Base-by-base conservation (phyloP, 2,797 vertebrate species). In the Yasuhikotakia modesta region DNA sequence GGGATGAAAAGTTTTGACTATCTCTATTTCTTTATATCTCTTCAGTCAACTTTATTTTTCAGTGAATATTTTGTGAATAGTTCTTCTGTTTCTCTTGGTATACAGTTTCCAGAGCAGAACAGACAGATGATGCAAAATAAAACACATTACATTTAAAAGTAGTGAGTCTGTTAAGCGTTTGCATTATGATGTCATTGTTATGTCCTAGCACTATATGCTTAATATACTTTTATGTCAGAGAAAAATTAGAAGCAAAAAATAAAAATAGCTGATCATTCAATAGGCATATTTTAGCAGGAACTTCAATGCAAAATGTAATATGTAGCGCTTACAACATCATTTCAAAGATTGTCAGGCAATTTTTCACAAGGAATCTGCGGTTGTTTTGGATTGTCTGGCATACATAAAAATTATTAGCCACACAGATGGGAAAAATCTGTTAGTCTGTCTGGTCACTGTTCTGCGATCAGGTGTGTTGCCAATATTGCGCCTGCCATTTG, bases 401-500 rank as follows among this genome's bases (percentile, higher is more conserved):
- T 78, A 69, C 66, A 70, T 82, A 83, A 75, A 79, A 76, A 80
- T 35, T 30, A 83, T 76, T 76, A 75, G 61, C 73, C 64, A 82
- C 66, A 71, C 75, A 76, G 76, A 82, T 82, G 50, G 77, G 53
- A 82, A 78, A 79, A 76, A 81, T 81, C 30, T 27, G 83, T 82
- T 85, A 85, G 86, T 80, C 80, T 60, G 73, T 81, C 50, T 76
- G 39, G 79, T 89, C 84, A 68, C 1, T 73, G 79, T 73, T 88
- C 86, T 81, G 73, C 35, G 87, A 90, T 91, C 91, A 93, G 91
- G 90, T 92, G 91, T 86, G 85, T 87, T 73, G 87, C 84, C 87
- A 82, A 86, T 84, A 90, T 88, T 85, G 87, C 79, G 79, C 88
- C 88, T 88, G 89, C 91, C 91, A 91, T 91, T 91, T 90, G 91